Conservation (phyloP, 1,140 invertebrate species). For the Neotoxoptera formosana region DNA sequence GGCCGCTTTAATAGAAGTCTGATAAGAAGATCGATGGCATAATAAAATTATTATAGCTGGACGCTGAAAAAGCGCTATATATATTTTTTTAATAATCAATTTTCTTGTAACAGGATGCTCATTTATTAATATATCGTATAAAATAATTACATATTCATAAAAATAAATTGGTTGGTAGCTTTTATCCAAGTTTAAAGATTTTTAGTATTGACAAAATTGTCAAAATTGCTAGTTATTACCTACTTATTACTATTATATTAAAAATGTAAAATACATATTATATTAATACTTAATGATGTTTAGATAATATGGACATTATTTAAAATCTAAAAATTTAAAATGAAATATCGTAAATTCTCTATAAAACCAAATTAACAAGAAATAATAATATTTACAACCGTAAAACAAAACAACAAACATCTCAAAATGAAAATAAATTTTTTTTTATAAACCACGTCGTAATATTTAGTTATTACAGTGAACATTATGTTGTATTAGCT, state of each 20-base stretch:
- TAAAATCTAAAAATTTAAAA: neutral
- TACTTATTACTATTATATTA: neutral
- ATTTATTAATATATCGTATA: neutral
- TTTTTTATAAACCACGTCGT: neutral
- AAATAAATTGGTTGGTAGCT: neutral
- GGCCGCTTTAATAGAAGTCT: neutral
- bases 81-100: neutral
- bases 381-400: neutral
- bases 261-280: neutral
- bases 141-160: neutral
- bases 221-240: neutral
- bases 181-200: neutral
- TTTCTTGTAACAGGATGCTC: too few species aligned
- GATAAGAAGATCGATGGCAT: neutral
- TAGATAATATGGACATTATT: neutral
- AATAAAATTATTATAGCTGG: neutral
- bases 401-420: neutral
- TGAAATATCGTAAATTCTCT: neutral
- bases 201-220: neutral
- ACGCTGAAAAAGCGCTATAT: neutral
- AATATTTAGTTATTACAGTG: too few species aligned
- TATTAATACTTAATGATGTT: neutral
- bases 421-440: neutral
- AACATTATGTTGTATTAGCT: too few species aligned
- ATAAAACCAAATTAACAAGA: neutral